Base-by-base conservation (phyloP, 37 sponge, comb jelly and placozoan genomes). In the Tethya wilhelma region DNA sequence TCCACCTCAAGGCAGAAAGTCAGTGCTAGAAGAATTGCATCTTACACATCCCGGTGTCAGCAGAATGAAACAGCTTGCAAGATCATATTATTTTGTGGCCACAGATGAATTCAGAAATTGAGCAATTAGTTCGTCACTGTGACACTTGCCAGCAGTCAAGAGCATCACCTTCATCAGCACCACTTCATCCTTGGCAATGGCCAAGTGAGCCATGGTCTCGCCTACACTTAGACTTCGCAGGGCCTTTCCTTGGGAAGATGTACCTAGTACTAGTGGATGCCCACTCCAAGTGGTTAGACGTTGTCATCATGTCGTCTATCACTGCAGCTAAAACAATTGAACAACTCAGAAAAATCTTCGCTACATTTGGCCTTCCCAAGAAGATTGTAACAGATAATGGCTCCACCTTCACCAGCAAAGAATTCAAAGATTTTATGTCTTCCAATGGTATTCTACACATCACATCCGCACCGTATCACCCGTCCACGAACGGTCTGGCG, bases 401-500 rank as follows among this genome's bases (percentile, higher is more conserved):
- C 0, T 33, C 66, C 14, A 26, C 64, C 9, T 78, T 78, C 26
- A 40, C 46, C 25, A 64, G 66, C 41, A 31, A 42, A 8, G 78
- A 78, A 64, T 64, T 78, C 34, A 59, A 38, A 64, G 19, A 28
- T 5, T 75, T 75, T 42, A 59, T 32, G 42, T 12, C 8, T 23
- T 2, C 2, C 8, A 78, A 78, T 78, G 78, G 66, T 8, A 64
- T 78, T 64, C 20, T 42, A 25, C 65, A 78, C 28, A 43, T 64
- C 33, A 43, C 25, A 17, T 44, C 66, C 8, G 78, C 66, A 40
- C 78, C 78, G 6, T 78, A 78, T 8, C 78, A 78, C 40, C 66
- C 78, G 0, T 64, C 80, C 0, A 64, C 84, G n/a, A 89, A 89
- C 41, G 75, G 90, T 2, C 37, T 78, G 17, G 84, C 74, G 6